Evolutionary conservation across 2,113 vertebrate species (phyloP), one percentile per base, ranked within the genome.

Genomic region (Xiphias gladius): DNA sequence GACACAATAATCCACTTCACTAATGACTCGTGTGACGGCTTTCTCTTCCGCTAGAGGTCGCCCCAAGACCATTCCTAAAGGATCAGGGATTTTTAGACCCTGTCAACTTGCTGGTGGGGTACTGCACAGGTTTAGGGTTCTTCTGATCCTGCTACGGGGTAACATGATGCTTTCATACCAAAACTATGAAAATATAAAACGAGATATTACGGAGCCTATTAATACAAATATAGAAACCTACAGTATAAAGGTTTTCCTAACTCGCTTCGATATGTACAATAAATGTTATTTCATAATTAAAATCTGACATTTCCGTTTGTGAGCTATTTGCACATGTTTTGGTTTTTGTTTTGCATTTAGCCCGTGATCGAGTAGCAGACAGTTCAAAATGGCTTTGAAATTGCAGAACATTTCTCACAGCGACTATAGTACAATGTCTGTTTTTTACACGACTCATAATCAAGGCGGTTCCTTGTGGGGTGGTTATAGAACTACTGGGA

Each of bases 41-140:
- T 2, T 11, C 5, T 9, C 0, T 12, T 24, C 87, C 93, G 72
- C 86, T 70, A 88, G 89, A 85, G 59, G 91, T 52, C 88, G 43
- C 71, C 22, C 19, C 8, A 75, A 37, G 19, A 72, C 30, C 30
- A 84, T 5, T 20, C 2, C n/a, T 20, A 55, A 59, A 37, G 7
- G 0, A 11, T 10, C 54, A 6, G 14, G 19, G 9, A 9, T 2
- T 16, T 50, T 6, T 26, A 22, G 16, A 57, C 22, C 12, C 43
- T 16, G 3, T 11, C 8, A 58, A 20, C 20, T 17, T 17, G 28
- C 28, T 35, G 5, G 6, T 72, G 35, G 35, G 35, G 35, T 35
- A 4, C 7, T 35, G 4, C 35, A 35, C 35, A 7, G 35, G 35
- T n/a, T 35, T 35, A 11, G 66, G 43, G 16, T 28, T 58, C 39